A percentile compares a stretch with the other conserved stretches of the same genome.
Conservation (phyloP, 1,140 invertebrate species). For the Hetaerina americana region DNA sequence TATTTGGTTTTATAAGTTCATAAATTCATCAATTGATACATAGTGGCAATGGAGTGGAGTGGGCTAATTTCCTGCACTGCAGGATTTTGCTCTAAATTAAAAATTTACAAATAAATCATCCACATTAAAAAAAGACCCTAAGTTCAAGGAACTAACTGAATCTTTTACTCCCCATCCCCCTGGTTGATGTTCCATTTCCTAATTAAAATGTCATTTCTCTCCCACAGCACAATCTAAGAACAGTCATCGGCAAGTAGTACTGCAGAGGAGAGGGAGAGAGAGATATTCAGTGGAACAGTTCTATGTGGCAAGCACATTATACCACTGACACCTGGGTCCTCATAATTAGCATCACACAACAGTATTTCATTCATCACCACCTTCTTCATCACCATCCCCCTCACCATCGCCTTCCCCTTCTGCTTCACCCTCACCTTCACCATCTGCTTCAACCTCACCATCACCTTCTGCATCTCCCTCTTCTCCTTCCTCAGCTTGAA, state of each 20-base stretch:
- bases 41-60: too few relatives aligned
- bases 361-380: not conserved
- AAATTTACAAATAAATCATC: not conserved
- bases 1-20: too few relatives aligned
- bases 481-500: not conserved
- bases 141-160: not conserved
- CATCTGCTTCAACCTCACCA: not conserved
- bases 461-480: not conserved
- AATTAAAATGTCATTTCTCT: not conserved
- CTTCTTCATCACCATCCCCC: not conserved
- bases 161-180: not conserved
- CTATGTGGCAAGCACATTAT: not conserved
- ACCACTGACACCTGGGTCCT: not conserved
- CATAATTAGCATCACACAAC: not conserved
- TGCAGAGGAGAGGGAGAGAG: not conserved
- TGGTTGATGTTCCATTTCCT: not conserved
- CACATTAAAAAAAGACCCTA: not conserved
- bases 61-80: not conserved
- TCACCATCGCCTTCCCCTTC: not conserved
- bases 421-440: not conserved
- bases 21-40: too few relatives aligned
- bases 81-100: not conserved
- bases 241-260: not conserved
- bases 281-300: not conserved
- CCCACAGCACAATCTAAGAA: not conserved